phyloP scores from a whole-genome alignment of 2,888 invertebrate species.

The Epsilonema sp. region DNA sequence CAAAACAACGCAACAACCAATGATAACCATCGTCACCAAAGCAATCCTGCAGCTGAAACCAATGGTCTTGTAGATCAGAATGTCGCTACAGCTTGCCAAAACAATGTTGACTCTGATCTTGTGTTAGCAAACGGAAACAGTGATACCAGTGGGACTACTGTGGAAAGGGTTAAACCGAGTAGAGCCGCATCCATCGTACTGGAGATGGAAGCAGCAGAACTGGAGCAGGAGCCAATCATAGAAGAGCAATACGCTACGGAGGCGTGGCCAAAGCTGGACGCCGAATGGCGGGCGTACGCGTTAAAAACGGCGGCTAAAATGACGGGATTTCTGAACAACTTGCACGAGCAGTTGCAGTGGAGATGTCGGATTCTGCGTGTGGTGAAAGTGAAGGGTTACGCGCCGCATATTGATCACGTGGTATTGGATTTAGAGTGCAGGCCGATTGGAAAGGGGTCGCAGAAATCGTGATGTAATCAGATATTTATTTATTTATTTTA shows the following conservation, averaged over 20 bases:
- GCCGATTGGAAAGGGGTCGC: too few species aligned
- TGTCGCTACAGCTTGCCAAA: too few species aligned
- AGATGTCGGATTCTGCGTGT: conserved; percentile 22
- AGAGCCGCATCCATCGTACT: conserved; percentile 18
- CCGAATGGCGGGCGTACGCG: conserved; percentile 32
- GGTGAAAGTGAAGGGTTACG: conserved; percentile 39
- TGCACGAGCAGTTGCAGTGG: conserved; percentile 14
- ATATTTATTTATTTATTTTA: too few species aligned
- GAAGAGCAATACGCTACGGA: background rate
- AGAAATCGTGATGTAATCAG: too few species aligned
- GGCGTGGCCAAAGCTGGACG: conserved; percentile 8
- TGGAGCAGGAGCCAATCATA: background rate
- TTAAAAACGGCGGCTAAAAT: conserved; percentile 23
- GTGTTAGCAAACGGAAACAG: background rate
- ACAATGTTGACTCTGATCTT: background rate
- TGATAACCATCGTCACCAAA: too few species aligned
- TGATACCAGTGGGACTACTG: background rate
- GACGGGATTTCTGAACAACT: conserved; percentile 20
- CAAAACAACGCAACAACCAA: background rate
- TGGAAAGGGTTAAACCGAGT: conserved; percentile 13
- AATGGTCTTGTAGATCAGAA: too few species aligned
- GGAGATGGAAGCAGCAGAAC: conserved; percentile 14
- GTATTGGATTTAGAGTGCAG: conserved; percentile 34
- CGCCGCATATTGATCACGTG: conserved; percentile 38
- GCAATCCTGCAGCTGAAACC: too few species aligned